phyloP scores from a whole-genome alignment of 1,140 invertebrate genomes.

The Aphaenogaster rudis region DNA sequence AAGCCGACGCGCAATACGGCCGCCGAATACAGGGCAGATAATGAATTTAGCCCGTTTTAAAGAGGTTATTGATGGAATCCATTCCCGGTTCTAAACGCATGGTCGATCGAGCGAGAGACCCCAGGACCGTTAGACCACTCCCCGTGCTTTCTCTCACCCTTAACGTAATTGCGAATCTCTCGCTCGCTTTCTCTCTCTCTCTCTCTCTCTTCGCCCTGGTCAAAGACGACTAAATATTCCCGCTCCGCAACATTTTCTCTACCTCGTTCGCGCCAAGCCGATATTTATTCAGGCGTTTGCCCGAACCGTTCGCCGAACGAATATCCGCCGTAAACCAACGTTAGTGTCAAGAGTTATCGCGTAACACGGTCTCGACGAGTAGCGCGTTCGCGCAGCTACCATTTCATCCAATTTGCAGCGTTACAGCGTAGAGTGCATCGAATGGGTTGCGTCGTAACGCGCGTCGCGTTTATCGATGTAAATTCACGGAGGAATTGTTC shows the following conservation, averaged over 20 bases:
- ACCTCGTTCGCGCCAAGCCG: conserved; percentile 43
- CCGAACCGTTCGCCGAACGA: conserved; percentile 56
- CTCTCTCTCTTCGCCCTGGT: conserved; percentile 6
- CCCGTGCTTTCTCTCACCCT: conserved; percentile 15
- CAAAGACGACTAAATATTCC: conserved; percentile 71
- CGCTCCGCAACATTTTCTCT: conserved; percentile 48
- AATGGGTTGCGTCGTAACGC: conserved; percentile 50
- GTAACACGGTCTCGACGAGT: conserved; percentile 45
- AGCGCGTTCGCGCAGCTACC: conserved; percentile 35
- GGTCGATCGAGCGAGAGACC: conserved; percentile 68
- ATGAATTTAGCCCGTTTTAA: conserved; percentile 78
- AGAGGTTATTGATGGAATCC: conserved; percentile 73
- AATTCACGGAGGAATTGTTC: conserved; percentile 51
- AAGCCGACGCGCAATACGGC: conserved; percentile 14
- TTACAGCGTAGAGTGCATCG: conserved; percentile 28
- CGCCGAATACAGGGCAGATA: conserved; percentile 64
- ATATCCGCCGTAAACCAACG: conserved; percentile 60
- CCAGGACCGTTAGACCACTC: conserved; percentile 17
- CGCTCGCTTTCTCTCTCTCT: conserved; percentile 10
- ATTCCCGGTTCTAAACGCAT: conserved; percentile 74
- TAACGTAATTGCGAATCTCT: conserved; percentile 75
- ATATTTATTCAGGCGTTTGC: conserved; percentile 74
- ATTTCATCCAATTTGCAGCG: conserved; percentile 49
- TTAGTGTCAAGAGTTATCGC: conserved; percentile 63
- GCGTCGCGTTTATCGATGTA: conserved; percentile 52